Conservation (phyloP, 2,888 invertebrate genomes). For the Shargacucullia verbasci region DNA sequence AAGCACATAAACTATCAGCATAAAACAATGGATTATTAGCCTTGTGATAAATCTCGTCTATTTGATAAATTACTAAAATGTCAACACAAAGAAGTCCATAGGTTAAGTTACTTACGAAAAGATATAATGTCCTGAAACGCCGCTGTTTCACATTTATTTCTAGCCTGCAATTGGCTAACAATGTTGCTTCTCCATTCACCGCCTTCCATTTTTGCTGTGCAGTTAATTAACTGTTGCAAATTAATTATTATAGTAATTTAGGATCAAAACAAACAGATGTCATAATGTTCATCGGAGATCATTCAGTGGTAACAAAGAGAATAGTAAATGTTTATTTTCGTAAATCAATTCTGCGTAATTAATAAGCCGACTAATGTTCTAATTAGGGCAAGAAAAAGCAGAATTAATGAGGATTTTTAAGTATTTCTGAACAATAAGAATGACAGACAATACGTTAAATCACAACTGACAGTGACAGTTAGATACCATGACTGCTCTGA, state of each 20-base stretch:
- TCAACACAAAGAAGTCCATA: conserved; percentile 66
- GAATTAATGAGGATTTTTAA: conserved; percentile 41
- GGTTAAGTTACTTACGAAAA: conserved; percentile 92
- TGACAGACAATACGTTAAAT: conserved; percentile 54
- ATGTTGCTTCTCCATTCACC: conserved; percentile 92
- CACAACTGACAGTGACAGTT: conserved; percentile 47
- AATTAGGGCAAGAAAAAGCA: conserved; percentile 28
- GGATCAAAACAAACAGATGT: conserved; percentile 83
- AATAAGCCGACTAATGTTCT: conserved; percentile 13
- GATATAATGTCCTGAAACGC: conserved; percentile 94
- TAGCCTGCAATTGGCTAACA: conserved; percentile 91
- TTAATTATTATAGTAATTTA: conserved; percentile 60
- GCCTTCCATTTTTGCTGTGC: conserved; percentile 78
- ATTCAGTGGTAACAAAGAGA: conserved; percentile 18
- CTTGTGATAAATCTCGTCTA: conserved; percentile 54
- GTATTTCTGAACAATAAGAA: conserved; percentile 36
- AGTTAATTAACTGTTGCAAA: conserved; percentile 59
- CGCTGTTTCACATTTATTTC: conserved; percentile 93
- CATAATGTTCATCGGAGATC: conserved; percentile 63
- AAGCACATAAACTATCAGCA: conserved; percentile 37
- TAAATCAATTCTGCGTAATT: conserved; percentile 20
- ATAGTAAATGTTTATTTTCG: conserved; percentile 3
- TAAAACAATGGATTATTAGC: conserved; percentile 58
- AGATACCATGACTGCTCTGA: too few species aligned
- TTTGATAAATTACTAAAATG: conserved; percentile 48